Percentiles rank a stretch among this genome's conserved stretches.
Conservation (phyloP, 2,113 vertebrate species). For the Plectropomus leopardus region DNA sequence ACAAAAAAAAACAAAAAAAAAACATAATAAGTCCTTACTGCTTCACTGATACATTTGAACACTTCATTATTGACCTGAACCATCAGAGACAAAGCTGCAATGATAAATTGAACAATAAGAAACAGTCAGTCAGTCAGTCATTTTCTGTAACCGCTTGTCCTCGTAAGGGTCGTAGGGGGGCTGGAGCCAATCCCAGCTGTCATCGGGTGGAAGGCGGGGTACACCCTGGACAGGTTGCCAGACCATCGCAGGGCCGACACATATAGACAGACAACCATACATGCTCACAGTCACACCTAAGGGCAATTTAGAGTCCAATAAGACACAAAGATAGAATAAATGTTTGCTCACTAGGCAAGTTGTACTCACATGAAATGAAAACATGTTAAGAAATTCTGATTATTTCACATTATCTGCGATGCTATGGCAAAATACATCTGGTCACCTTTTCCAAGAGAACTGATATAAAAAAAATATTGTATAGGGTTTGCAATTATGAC, state of each 20-base stretch:
- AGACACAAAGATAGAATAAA: too few relatives aligned
- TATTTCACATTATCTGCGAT: not conserved
- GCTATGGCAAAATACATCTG: too few relatives aligned
- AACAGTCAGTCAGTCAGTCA: too few relatives aligned
- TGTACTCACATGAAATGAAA: not conserved
- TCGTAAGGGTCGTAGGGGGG: too few relatives aligned
- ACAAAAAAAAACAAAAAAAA: constrained; percentile 12
- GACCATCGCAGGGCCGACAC: too few relatives aligned
- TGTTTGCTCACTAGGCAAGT: not conserved
- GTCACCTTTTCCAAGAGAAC: not conserved
- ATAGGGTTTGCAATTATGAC: not conserved
- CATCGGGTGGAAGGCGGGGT: too few relatives aligned
- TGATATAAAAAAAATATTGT: not conserved
- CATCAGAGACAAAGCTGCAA: not conserved
- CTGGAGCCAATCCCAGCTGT: too few relatives aligned
- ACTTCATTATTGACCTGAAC: not conserved
- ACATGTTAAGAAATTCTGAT: not conserved
- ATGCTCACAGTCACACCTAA: too few relatives aligned
- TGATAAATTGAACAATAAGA: not conserved
- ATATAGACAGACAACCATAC: too few relatives aligned
- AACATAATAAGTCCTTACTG: constrained; percentile 11
- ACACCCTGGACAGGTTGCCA: too few relatives aligned
- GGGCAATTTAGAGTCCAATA: too few relatives aligned
- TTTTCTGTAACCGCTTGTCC: too few relatives aligned
- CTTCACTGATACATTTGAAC: constrained; percentile 5